Conservation (phyloP, 2,888 invertebrate genomes). For the Cenopis cana region DNA sequence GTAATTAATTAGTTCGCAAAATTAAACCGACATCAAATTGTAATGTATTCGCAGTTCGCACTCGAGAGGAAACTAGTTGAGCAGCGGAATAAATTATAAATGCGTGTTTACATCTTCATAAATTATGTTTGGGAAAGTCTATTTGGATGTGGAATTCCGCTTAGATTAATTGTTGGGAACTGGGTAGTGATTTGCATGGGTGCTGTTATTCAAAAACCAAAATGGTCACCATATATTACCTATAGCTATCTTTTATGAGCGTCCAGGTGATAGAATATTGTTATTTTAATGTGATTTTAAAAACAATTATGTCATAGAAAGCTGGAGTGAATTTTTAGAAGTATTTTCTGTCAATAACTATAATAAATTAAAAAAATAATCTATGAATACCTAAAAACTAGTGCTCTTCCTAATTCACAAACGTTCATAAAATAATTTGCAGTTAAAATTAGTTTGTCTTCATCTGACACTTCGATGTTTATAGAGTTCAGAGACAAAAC, state of each 20-base stretch:
- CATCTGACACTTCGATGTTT: too few relatives aligned
- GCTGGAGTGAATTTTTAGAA: not conserved
- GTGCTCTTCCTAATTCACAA: too few relatives aligned
- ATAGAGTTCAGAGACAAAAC: too few relatives aligned
- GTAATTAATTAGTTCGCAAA: slow-evolving; percentile 29
- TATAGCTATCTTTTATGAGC: not conserved
- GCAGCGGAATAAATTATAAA: slow-evolving; percentile 35
- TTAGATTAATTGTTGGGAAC: slow-evolving; percentile 24
- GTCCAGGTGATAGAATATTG: not conserved
- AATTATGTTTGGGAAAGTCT: slow-evolving; percentile 36
- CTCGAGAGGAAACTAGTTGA: slow-evolving; percentile 31
- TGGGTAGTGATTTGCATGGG: not conserved
- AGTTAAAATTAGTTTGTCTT: too few relatives aligned
- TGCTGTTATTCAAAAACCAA: not conserved
- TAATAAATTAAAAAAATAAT: too few relatives aligned
- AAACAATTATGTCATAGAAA: not conserved
- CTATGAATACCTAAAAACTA: too few relatives aligned
- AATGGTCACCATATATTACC: not conserved
- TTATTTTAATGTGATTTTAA: not conserved
- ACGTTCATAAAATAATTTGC: not conserved
- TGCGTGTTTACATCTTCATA: slow-evolving; percentile 30
- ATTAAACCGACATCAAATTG: slow-evolving; percentile 36
- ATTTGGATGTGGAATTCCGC: slow-evolving; percentile 15
- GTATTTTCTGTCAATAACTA: too few relatives aligned
- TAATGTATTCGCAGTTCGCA: slow-evolving; percentile 42